Base-by-base conservation (phyloP, 2,113 vertebrate genomes). In the Sclerurus mexicanus region DNA sequence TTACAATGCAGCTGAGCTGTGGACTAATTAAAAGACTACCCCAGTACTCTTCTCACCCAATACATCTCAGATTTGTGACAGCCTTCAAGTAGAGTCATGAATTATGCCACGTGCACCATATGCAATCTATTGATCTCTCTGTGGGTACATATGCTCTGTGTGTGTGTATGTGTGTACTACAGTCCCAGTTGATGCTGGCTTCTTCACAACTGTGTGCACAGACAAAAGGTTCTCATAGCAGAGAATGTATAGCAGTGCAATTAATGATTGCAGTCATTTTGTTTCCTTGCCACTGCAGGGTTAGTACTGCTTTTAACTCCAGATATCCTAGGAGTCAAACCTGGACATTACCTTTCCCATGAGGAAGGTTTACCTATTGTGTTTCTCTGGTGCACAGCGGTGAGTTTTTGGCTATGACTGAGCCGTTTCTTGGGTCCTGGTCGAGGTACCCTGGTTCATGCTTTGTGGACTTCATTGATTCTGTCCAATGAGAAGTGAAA, bases 1-100 rank as follows among this genome's bases (percentile, higher is more conserved):
- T 90, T 96, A 93, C 78, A 80, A 67, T 2, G 2, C 90, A 93
- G 59, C 63, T 7, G 14, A 93, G 85, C 78, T 80, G 72, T 55
- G 82, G 79, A 80, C 90, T 96, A 95, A 96, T 96, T 96, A 93
- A 93, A 96, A 95, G 94, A 94, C 93, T 96, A 85, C 63, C 59
- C 85, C 20, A 24, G 75, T 71, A 74, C 67, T 91, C 46, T 85
- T 84, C 75, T 71, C 49, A 74, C 92, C 82, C 87, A 94, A 44
- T 93, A 76, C 50, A 76, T 95, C 78, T 89, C 50, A 85, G 82
- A 90, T 94, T 91, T 95, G 67, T 95, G 93, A 90, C 93, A 91
- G 89, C 63, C 85, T 86, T 97, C 91, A 93, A 60, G 85, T 87
- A 76, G 74, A 87, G 55, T 77, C 60, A 93, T 94, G 71, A 93